Evolutionary conservation across 1,140 invertebrate genomes (phyloP).

Genomic region (Drosophila hydei): DNA sequence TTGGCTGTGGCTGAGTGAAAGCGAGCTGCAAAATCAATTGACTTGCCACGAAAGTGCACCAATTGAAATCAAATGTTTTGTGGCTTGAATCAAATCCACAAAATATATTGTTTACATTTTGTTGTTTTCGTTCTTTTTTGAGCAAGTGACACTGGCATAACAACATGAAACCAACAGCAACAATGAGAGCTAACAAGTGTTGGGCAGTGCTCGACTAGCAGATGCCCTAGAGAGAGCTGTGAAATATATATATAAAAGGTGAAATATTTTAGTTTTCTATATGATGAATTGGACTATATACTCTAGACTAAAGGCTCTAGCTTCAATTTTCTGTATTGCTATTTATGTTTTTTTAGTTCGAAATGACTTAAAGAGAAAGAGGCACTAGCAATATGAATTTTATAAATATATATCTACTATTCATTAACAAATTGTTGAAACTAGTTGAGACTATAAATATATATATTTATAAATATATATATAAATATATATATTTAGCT

Average conservation of each 20-base stretch:
- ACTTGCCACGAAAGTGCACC: constrained; percentile 47
- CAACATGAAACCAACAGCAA: constrained; percentile 6
- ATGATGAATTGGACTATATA: too few relatives aligned
- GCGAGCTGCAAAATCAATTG: constrained; percentile 65
- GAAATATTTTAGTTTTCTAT: too few relatives aligned
- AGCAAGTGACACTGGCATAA: constrained; percentile 27
- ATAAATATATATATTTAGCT: too few relatives aligned
- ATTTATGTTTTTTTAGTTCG: too few relatives aligned
- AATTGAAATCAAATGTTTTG: constrained; percentile 77
- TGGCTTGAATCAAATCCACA: constrained; percentile 58
- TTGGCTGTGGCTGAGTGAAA: background rate
- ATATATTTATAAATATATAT: too few relatives aligned
- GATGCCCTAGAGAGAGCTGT: background rate
- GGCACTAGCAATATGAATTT: too few relatives aligned
- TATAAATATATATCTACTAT: too few relatives aligned
- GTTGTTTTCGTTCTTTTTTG: constrained; percentile 9
- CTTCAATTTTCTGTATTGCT: too few relatives aligned
- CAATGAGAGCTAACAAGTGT: constrained; percentile 11
- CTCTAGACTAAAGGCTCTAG: too few relatives aligned
- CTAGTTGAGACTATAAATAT: too few relatives aligned
- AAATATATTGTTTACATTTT: constrained; percentile 32
- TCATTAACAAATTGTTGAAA: too few relatives aligned
- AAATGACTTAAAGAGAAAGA: too few relatives aligned
- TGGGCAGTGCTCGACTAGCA: background rate
- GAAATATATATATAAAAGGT: background rate